Evolutionary conservation across 2,113 vertebrate genomes (phyloP).

Genomic region (Saimiri boliviensis): DNA sequence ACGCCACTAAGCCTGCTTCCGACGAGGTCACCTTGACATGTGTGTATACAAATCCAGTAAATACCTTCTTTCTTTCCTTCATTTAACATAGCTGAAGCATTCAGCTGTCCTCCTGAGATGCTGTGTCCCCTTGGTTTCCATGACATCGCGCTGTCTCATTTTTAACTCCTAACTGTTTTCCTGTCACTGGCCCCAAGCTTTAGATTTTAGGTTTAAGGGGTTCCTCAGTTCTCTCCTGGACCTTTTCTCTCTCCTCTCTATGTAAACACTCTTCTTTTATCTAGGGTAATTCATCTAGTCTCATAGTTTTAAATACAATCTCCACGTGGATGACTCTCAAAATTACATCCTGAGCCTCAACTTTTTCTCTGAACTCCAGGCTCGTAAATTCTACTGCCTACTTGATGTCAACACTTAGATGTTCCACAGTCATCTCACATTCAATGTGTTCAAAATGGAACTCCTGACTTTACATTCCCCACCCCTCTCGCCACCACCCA

Average conservation of each 20-base stretch:
- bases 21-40: conserved; percentile 58
- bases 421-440: not conserved
- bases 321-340: not conserved
- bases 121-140: not conserved
- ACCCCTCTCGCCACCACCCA: not conserved
- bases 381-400: not conserved
- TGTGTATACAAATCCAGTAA: not conserved
- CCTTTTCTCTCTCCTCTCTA: not conserved
- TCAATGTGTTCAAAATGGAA: not conserved
- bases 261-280: not conserved
- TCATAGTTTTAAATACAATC: not conserved
- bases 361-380: not conserved
- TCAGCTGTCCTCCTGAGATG: not conserved
- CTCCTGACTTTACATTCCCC: not conserved
- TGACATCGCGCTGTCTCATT: not conserved
- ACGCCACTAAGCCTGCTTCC: not conserved
- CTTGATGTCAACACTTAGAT: not conserved
- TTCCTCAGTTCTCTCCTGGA: not conserved
- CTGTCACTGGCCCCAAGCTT: not conserved
- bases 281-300: not conserved
- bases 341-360: not conserved
- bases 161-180: not conserved
- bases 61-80: not conserved
- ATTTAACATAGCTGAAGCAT: not conserved
- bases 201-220: not conserved